Base-by-base conservation (phyloP, 2,888 invertebrate genomes). In the Drosophila yooni region DNA sequence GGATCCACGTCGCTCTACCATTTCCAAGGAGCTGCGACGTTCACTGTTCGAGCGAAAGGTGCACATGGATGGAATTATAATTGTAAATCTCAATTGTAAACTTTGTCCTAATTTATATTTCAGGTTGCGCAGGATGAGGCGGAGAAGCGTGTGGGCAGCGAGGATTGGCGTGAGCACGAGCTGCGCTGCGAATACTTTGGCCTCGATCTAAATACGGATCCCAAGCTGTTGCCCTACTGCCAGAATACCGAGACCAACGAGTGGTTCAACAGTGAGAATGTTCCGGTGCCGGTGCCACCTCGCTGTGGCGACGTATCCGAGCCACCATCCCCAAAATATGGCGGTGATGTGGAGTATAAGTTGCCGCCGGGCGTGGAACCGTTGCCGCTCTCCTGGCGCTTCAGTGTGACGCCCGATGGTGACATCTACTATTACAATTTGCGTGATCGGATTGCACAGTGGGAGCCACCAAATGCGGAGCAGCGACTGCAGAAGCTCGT, bases 381-480 rank as follows among this genome's bases (percentile, higher is more conserved):
- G 1, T 93, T 98, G 68, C 98, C 98, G 0, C 96, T 96, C 0
- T 95, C 96, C 91, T 99, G 99, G 99, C 97, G 97, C 88, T 96
- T 96, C 84, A 96, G 97, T 0, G 94, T 95, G 73, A 98, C 98
- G 91, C 93, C 94, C 3, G 96, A 96, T 62, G 98, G 98, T 0
- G 95, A 98, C 77, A 95, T 96, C 0, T 99, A 98, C 93, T 99
- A 98, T 94, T 99, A 98, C 93, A 98, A 99, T 92, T 94, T 96
- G 2, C 96, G 96, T 92, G 94, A 96, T 57, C 94, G 97, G 10
- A 94, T 96, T 81, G 95, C 97, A 29, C 97, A 97, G 91, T 98
- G 98, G 98, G 93, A 95, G 79, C 96, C 97, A 36, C 96, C 96
- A 10, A 92, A 91, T 18, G 83, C 89, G 0, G 87, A 92, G 33